Base-by-base conservation (phyloP, 2,113 vertebrate species). In the Misgurnus anguillicaudatus region DNA sequence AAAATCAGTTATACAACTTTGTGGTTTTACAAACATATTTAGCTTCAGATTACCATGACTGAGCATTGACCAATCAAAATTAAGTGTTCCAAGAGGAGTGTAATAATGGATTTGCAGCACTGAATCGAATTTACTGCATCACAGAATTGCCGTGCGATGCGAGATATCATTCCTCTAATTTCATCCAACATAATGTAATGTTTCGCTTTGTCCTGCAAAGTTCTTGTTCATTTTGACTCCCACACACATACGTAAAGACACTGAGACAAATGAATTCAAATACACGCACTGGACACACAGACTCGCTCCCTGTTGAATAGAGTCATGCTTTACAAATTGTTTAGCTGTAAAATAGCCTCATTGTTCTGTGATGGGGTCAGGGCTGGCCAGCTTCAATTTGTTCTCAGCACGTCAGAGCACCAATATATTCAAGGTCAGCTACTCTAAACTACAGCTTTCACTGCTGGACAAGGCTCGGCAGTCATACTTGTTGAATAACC, bases 321-420 rank as follows among this genome's bases (percentile, higher is more conserved):
- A 79, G 60, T 83, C 78, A 78, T 67, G 77, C 80, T 71, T 83
- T 63, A 48, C 77, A 78, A 74, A 77, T 82, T 84, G 78, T 80
- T 76, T 58, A 58, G 45, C 75, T 66, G 76, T 79, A 80, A 84
- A 86, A 86, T 79, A 79, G 82, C 38, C 21, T 73, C 72, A 86
- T 86, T 87, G 85, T 87, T 85, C 74, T 67, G 48, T 11, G 31
- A 17, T 41, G 62, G 66, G 74, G 64, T 74, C 61, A 80, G 79
- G 61, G 55, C 73, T 71, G 61, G 36, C 19, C 9, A 42, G 60
- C 80, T 79, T 39, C 79, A 48, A 80, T 76, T 84, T 82, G 83
- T 80, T 79, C 48, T 76, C 17, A 65, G 62, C 39, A 67, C 66
- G 19, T 60, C 51, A 73, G 58, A 70, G 55, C 66, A 38, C 53